A percentile compares a stretch with the other conserved stretches of the same genome.
Conservation (phyloP, 1,140 invertebrate genomes). For the Streblospio benedicti region DNA sequence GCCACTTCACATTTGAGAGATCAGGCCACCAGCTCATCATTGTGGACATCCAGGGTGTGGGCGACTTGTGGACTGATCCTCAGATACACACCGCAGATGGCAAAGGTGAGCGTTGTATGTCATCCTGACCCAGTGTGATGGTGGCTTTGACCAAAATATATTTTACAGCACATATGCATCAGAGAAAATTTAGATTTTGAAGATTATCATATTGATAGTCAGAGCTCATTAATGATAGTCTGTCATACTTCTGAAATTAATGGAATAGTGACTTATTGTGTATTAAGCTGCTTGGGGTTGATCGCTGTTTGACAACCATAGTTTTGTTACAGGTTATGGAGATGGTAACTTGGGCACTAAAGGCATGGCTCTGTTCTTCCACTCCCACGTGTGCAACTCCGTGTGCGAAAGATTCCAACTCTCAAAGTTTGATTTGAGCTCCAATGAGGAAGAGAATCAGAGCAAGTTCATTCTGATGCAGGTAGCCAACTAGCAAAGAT, state of each 20-base stretch:
- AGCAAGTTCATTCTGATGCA: constrained; percentile 21
- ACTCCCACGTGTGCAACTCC: constrained; percentile 54
- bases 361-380: constrained; percentile 58
- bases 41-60: constrained; percentile 59
- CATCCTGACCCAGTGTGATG: background rate
- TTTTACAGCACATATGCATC: too few species aligned
- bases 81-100: constrained; percentile 54
- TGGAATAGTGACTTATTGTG: background rate
- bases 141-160: background rate
- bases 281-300: constrained; percentile 10
- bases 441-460: constrained; percentile 36
- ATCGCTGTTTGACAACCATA: constrained; percentile 32
- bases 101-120: constrained; percentile 11
- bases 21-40: constrained; percentile 56
- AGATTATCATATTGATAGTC: too few species aligned
- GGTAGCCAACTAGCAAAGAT: too few species aligned
- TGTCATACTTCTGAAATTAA: too few species aligned
- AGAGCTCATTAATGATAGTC: too few species aligned
- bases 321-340: too few species aligned
- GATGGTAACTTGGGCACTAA: constrained; percentile 55
- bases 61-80: constrained; percentile 57
- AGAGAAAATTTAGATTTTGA: too few species aligned
- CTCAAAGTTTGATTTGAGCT: constrained; percentile 52
- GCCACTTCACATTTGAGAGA: constrained; percentile 58
- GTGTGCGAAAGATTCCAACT: constrained; percentile 53